Evolutionary conservation across 2,888 invertebrate species (phyloP), one percentile per base, ranked within the genome.

Genomic region (Lasioglossum malachurum): DNA sequence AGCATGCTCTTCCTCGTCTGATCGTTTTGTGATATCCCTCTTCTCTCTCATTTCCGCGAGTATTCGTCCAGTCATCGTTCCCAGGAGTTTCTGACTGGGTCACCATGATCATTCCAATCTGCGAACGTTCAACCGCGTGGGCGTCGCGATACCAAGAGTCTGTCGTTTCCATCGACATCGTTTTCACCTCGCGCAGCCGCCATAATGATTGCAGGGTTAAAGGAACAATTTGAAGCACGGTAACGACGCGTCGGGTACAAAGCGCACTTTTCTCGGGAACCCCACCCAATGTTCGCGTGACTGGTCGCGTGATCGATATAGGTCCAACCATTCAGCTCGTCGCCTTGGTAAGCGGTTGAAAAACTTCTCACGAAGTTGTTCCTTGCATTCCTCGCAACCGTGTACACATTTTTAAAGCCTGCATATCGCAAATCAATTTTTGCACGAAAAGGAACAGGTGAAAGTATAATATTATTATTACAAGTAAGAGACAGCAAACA

Each of bases 221-320:
- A 38, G 82, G 77, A 87, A 88, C 84, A 81, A 82, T 83, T 80
- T 78, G 78, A 79, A 75, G 78, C 84, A 80, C 78, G 83, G 77
- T 86, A 87, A 80, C 87, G 64, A 86, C 67, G 80, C 82, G 80
- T 82, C 73, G 77, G 72, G 71, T 78, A 86, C 83, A 78, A 86
- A 83, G 78, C 60, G 44, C 80, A 86, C 80, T 87, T 86, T 87
- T 83, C 80, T 87, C 64, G 69, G 83, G 88, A 87, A 87, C 92
- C 90, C 92, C 91, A 89, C 92, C 92, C 92, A 91, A 82, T 82
- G 89, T 88, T 93, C 91, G 93, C 93, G 93, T 94, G 93, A 93
- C 93, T 90, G 78, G 78, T 84, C 88, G 88, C 84, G 88, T 93
- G 92, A 93, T 93, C 92, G 91, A 93, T 93, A 92, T 80, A 64